Base-by-base conservation (phyloP, 2,888 invertebrate species). In the Sminthurides aquaticus region DNA sequence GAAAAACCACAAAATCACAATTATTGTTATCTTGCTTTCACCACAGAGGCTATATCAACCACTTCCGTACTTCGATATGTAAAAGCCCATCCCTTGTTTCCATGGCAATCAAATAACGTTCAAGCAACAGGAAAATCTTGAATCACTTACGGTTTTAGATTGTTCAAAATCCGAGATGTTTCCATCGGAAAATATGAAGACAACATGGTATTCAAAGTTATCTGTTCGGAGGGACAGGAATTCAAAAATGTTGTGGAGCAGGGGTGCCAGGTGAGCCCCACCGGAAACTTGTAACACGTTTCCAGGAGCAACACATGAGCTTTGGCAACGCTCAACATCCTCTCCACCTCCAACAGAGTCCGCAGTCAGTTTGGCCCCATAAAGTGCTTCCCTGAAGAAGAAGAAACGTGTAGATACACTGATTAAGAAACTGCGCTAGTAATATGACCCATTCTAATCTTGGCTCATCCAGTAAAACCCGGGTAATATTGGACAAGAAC, bases 111-210 rank as follows among this genome's bases (percentile, higher is more conserved):
- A n/a, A n/a, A n/a, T n/a, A n/a, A n/a, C n/a, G n/a, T n/a, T n/a
- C n/a, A n/a, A n/a, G n/a, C n/a, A n/a, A n/a, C n/a, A n/a, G n/a
- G n/a, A n/a, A n/a, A n/a, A n/a, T n/a, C n/a, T n/a, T n/a, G 8
- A 34, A 11, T 34, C 43, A 11, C 54, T 26, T 60, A 69, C 71
- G 62, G 62, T 52, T 63, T 68, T 68, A 15, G 62, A 64, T 56
- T 64, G 61, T 54, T 66, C 62, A 26, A 67, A 18, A 57, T 71
- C 71, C 0, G 56, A 59, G 48, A 71, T 68, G 59, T 67, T 66
- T 20, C 71, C 71, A 55, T 71, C 71, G 1, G 71, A 69, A 43
- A 71, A 67, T 55, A 71, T 69, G 66, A 71, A 67, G 27, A 67
- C 69, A 27, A 64, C 62, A 48, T 67, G 64, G 67, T 71, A 71